Evolutionary conservation across 2,113 vertebrate genomes (phyloP), one percentile per base, ranked within the genome.

Genomic region (Dendrocopos noguchii): DNA sequence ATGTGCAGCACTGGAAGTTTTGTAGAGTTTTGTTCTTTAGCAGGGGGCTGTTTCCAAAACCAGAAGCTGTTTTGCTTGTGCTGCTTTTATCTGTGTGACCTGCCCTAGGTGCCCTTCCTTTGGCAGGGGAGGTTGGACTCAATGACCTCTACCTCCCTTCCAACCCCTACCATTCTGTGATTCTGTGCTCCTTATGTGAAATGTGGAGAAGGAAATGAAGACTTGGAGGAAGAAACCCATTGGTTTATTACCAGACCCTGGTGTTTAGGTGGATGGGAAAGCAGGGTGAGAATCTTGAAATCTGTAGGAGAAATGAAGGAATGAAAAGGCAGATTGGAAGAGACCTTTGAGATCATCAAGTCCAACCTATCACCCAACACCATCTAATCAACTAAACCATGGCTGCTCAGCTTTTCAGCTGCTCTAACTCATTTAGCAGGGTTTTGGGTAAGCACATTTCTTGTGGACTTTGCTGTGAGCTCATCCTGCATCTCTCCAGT

Each of bases 171-270:
- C 50, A 25, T 52, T 52, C 50, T 24, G 21, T 52, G 21, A 52
- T 52, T 52, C 50, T 52, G 4, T 52, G 12, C 11, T 50, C 47
- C 87, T 81, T 21, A 18, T 17, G 2, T 78, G 82, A 57, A 64
- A 78, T 75, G 65, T 91, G 81, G 70, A 88, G 81, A 61, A 92
- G 80, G 90, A 92, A 89, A 66, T 78, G 2, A 91, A 75, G 85
- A 74, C 87, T 63, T 82, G 13, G 46, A 83, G 79, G 68, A 80
- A 70, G 73, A 79, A 89, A 91, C 42, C 36, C 28, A 12, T 19
- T 47, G 47, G 15, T 64, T 91, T 85, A 17, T 83, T 67, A 46
- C 47, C 73, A 85, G 50, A 39, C 50, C 29, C 25, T 61, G 80
- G 50, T 57, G 80, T 72, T 87, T 64, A 87, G 61, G 61, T 87